Evolutionary conservation across 2,888 invertebrate genomes (phyloP), one percentile per base, ranked within the genome.

Genomic region (Dasysyrphus albostriatus): DNA sequence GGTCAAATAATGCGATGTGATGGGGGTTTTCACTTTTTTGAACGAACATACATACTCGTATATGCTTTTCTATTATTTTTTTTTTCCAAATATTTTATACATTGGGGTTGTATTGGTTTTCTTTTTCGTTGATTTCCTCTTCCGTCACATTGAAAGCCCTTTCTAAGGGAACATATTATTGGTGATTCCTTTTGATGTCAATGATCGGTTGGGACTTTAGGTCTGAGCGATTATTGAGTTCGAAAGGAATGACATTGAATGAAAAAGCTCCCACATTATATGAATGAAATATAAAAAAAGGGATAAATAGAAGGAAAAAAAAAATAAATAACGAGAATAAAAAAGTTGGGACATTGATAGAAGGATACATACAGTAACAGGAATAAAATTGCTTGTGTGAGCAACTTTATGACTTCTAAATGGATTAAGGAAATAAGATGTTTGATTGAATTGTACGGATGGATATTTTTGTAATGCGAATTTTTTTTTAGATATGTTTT

Each of bases 181-280:
- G 73, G 67, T 47, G 51, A 73, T 81, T 85, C 56, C 77, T 81
- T 76, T 85, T 85, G 81, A 85, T 81, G 84, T 74, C 76, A 81
- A 67, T 81, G 81, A 84, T 81, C 81, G 81, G 70, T 76, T 61
- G 80, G 69, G 67, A 73, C 76, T 79, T 51, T 65, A 44, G 65
- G 80, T 70, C 80, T 75, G 83, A 65, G 49, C 54, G 81, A 74
- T 73, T 81, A 77, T 84, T 67, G 76, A 77, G 81, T 74, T 81
- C 69, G 16, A 56, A 69, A 19, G 10, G 39, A 59, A 65, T 72
- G 80, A 61, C 72, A 69, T 73, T 58, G 73, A 81, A 77, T 73
- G 54, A 49, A 54, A 69, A 54, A 61, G 73, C 59, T 37, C 54
- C 54, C 24, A 29, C 29, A 29, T 54, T 44, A 44, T 42, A 44